phyloP scores from a whole-genome alignment of 2,797 vertebrate species.

The Caiman crocodilus region DNA sequence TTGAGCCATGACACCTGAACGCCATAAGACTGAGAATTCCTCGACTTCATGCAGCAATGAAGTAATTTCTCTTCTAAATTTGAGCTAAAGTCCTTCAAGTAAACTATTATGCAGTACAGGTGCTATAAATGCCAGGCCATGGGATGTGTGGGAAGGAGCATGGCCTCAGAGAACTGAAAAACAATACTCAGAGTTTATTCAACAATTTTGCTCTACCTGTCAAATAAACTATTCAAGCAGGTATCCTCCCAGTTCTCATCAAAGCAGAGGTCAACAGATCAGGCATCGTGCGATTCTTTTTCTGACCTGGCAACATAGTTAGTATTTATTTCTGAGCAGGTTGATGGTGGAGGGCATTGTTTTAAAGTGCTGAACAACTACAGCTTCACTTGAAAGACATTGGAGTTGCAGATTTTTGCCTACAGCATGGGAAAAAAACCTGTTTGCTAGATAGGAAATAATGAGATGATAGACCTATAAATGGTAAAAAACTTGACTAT shows the following conservation, averaged over 20 bases:
- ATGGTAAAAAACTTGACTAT: background rate
- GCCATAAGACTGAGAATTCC: background rate
- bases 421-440: too few relatives aligned
- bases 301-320: background rate
- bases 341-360: background rate
- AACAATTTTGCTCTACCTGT: background rate
- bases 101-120: background rate
- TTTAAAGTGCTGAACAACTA: background rate
- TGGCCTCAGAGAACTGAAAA: background rate
- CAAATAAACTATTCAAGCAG: background rate
- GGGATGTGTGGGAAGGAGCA: slow-evolving; percentile 30
- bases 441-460: background rate
- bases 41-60: background rate
- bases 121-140: background rate
- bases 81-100: background rate
- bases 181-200: background rate
- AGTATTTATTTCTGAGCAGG: background rate
- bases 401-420: background rate
- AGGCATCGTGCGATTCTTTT: background rate
- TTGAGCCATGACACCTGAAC: background rate
- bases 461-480: background rate
- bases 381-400: background rate
- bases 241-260: background rate
- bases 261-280: background rate
- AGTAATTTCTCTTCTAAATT: background rate